Percentiles rank a stretch among this genome's conserved stretches.
phyloP scores from a whole-genome alignment of 2,113 vertebrate species.

The Leucopsar rothschildi region DNA sequence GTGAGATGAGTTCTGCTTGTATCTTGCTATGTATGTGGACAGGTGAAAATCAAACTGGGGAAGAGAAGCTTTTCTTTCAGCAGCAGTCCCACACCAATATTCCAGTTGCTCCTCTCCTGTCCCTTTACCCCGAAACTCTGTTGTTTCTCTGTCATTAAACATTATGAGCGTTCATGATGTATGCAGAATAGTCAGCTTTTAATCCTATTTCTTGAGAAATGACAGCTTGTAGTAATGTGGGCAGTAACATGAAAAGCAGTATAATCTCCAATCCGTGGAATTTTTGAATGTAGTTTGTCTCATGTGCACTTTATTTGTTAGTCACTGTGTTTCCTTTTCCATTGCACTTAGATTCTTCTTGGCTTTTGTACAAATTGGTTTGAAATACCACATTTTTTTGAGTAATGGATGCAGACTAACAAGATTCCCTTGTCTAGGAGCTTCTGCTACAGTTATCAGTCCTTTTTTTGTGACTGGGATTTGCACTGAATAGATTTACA shows the following conservation, averaged over 20 bases:
- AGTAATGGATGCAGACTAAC: not conserved
- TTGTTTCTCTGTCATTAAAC: not conserved
- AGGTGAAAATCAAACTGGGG: not conserved
- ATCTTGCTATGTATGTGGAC: not conserved
- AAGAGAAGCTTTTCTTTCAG: not conserved
- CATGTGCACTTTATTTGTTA: not conserved
- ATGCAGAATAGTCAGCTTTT: not conserved
- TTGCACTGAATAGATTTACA: constrained; percentile 35
- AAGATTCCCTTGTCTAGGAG: not conserved
- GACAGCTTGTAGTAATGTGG: not conserved
- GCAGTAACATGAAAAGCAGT: not conserved
- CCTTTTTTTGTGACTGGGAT: constrained; percentile 7
- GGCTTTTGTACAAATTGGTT: not conserved
- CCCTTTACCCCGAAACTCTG: not conserved
- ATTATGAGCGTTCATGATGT: not conserved
- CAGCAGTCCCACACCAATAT: not conserved
- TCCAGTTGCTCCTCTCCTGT: not conserved
- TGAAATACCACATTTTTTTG: not conserved
- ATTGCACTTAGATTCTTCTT: not conserved
- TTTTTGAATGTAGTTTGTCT: not conserved
- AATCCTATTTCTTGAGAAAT: not conserved
- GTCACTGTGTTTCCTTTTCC: constrained; percentile 6
- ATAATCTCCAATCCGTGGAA: not conserved
- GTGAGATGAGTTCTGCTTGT: not conserved
- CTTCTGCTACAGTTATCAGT: constrained; percentile 18